Evolutionary conservation across 1,140 invertebrate genomes (phyloP).

Genomic region (Rhopalosiphum maidis): DNA sequence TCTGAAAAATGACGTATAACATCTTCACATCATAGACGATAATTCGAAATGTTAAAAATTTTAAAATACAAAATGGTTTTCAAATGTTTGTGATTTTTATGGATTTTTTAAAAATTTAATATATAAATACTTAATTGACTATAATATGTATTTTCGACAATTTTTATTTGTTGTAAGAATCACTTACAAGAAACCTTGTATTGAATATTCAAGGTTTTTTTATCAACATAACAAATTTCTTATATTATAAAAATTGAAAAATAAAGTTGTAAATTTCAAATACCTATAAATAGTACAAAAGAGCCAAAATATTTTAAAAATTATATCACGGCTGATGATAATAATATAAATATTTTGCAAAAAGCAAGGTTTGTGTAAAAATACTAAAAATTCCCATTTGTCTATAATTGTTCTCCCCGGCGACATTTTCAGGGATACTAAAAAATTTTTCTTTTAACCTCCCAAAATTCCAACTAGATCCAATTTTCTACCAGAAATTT

Average conservation of each 20-base stretch:
- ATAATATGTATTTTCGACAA: no score
- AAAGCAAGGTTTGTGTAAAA: not conserved
- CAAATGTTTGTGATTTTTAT: no score
- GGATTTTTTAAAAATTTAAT: no score
- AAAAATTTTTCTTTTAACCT: not conserved
- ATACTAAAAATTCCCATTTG: not conserved
- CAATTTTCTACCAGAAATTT: not conserved
- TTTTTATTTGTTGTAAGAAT: no score
- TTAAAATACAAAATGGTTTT: no score
- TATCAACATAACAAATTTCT: not conserved
- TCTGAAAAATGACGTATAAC: no score
- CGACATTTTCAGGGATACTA: not conserved
- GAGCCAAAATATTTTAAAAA: not conserved
- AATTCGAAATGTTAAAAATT: no score
- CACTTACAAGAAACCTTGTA: no score
- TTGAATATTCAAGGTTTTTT: no score
- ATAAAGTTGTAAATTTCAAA: not conserved
- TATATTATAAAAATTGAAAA: not conserved
- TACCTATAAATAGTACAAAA: not conserved
- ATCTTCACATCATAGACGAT: no score
- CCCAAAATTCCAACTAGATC: not conserved
- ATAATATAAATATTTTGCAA: not conserved
- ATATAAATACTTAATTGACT: no score
- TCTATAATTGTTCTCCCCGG: not conserved
- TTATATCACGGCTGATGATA: not conserved